Conservation (phyloP, 1,140 invertebrate genomes). For the Magallana gigas region DNA sequence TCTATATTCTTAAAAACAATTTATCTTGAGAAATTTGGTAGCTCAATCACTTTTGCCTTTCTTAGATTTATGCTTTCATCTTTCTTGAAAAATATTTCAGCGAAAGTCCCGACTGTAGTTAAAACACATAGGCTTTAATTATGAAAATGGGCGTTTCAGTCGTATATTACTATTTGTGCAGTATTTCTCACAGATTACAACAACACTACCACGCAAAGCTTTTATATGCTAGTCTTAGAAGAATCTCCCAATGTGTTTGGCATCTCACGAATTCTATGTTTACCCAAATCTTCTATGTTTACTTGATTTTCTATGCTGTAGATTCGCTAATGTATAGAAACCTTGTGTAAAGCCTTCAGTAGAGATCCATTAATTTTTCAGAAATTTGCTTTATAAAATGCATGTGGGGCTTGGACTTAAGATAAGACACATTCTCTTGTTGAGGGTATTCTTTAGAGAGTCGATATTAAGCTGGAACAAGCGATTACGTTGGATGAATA, state of each 20-base stretch:
- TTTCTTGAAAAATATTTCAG: too few relatives aligned
- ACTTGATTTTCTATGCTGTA: slow-evolving; percentile 31
- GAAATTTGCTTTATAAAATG: slow-evolving; percentile 27
- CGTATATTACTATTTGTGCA: slow-evolving; percentile 28
- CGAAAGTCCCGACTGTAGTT: not conserved
- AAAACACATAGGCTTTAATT: slow-evolving; percentile 7
- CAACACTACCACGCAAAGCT: not conserved
- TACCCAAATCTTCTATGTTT: slow-evolving; percentile 21
- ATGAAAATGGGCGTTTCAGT: slow-evolving; percentile 25
- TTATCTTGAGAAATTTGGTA: too few relatives aligned
- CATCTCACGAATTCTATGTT: slow-evolving; percentile 27
- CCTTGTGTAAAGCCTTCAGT: slow-evolving; percentile 5
- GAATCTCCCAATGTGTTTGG: not conserved
- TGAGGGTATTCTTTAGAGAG: slow-evolving; percentile 21
- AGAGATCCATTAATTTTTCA: slow-evolving; percentile 28
- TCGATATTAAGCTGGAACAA: slow-evolving; percentile 11
- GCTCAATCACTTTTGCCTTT: too few relatives aligned
- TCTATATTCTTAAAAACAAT: too few relatives aligned
- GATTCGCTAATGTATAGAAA: slow-evolving; percentile 22
- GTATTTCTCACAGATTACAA: not conserved
- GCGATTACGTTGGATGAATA: slow-evolving; percentile 10
- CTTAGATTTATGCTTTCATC: too few relatives aligned
- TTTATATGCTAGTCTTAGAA: slow-evolving; percentile 16
- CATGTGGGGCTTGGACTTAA: not conserved
- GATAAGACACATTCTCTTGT: slow-evolving; percentile 16